These are phyloP conservation scores for Aphis gossypii DNA, from an alignment of 1,140 invertebrate genomes.

Conservation along the genomic window DNA sequence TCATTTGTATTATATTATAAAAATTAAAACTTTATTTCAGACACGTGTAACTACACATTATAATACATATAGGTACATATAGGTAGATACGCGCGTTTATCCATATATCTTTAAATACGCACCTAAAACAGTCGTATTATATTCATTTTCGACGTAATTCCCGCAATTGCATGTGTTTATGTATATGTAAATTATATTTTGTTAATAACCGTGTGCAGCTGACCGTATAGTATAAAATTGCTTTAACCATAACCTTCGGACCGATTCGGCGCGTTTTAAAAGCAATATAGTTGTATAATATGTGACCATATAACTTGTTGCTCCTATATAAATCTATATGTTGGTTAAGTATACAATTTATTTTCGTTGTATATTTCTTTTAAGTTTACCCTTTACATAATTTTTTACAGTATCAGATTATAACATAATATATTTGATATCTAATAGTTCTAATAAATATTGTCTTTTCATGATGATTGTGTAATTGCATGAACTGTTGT, in stretches of 20 bases:
- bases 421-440: neutral
- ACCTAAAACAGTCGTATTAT: neutral
- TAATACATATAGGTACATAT: neutral
- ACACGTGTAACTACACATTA: neutral
- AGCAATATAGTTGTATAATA: neutral
- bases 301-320: neutral
- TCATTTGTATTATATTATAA: too few species aligned
- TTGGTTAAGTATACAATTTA: neutral
- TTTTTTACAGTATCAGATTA: neutral
- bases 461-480: neutral
- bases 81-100: neutral
- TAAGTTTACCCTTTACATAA: neutral
- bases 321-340: neutral
- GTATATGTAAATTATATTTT: constrained; percentile 45
- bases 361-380: neutral
- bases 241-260: constrained; percentile 38
- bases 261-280: constrained; percentile 23
- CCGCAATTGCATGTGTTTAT: neutral
- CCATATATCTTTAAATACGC: neutral
- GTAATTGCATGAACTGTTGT: too few species aligned
- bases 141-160: neutral
- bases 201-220: constrained; percentile 46
- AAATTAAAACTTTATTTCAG: neutral
- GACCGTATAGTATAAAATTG: constrained; percentile 36
- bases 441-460: neutral